Percentiles rank a stretch among this genome's conserved stretches.
phyloP scores from a whole-genome alignment of 1,140 invertebrate genomes.

The Zophobas atratus region DNA sequence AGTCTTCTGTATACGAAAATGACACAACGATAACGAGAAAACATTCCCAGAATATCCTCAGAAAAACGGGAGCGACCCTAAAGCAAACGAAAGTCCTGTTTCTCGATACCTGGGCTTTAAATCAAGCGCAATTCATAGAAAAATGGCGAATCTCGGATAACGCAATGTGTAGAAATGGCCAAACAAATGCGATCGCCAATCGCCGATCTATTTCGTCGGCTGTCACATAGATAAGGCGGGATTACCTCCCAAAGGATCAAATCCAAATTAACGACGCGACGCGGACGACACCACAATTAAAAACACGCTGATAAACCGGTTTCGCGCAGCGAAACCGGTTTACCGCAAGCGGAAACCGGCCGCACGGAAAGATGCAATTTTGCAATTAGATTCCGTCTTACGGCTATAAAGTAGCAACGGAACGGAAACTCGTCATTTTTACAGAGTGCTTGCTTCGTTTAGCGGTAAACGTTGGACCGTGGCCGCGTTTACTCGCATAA shows the following conservation, averaged over 20 bases:
- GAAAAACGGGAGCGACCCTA: not conserved
- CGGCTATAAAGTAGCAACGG: too few relatives aligned
- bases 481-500: not conserved
- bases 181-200: slow-evolving; percentile 35
- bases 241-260: slow-evolving; percentile 26
- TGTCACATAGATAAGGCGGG: slow-evolving; percentile 19
- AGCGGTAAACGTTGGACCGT: slow-evolving; percentile 4
- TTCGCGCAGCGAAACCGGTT: too few relatives aligned
- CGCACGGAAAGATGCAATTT: too few relatives aligned
- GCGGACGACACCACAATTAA: slow-evolving; percentile 5
- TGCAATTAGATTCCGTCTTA: too few relatives aligned
- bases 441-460: not conserved
- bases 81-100: not conserved
- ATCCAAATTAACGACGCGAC: slow-evolving; percentile 21
- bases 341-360: too few relatives aligned
- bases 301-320: not conserved
- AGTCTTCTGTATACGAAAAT: slow-evolving; percentile 25
- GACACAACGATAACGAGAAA: slow-evolving; percentile 31
- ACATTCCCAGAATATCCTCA: slow-evolving; percentile 9
- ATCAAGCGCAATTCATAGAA: not conserved
- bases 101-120: slow-evolving; percentile 13
- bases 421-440: not conserved
- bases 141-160: slow-evolving; percentile 6
- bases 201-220: slow-evolving; percentile 17
- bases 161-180: slow-evolving; percentile 16